Evolutionary conservation across 2,113 vertebrate species (phyloP).

Genomic region (Mesoclemmys tuberculata): DNA sequence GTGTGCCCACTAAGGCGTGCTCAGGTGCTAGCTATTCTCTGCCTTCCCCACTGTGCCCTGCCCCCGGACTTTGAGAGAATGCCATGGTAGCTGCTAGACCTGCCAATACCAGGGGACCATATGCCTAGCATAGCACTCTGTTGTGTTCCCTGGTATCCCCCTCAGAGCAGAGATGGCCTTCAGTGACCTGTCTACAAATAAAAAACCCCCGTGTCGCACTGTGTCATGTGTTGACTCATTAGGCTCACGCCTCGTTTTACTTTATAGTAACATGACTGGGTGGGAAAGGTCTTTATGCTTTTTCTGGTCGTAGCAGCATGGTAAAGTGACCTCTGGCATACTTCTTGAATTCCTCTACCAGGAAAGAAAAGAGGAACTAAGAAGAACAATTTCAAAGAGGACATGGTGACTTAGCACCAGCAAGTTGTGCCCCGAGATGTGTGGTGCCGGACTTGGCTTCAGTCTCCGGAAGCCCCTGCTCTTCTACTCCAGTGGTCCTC

Average conservation of each 20-base stretch:
- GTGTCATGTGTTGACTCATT: not conserved
- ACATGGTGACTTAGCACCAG: not conserved
- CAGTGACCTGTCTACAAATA: not conserved
- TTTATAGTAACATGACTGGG: not conserved
- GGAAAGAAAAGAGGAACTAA: conserved; percentile 31
- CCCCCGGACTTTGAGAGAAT: not conserved
- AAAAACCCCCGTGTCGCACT: not conserved
- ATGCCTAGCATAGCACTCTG: not conserved
- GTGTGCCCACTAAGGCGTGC: not conserved
- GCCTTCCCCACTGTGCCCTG: not conserved
- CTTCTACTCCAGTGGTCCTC: not conserved
- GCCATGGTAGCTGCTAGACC: not conserved
- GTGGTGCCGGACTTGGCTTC: rapidly evolving
- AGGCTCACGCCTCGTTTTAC: not conserved
- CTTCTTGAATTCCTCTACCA: not conserved
- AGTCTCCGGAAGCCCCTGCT: not conserved
- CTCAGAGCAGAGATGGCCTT: not conserved
- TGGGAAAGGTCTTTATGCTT: not conserved
- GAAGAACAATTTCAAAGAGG: rapidly evolving
- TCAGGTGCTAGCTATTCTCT: not conserved
- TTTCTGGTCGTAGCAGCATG: conserved; percentile 24
- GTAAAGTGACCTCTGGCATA: not conserved
- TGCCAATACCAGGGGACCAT: not conserved
- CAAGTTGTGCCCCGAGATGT: not conserved
- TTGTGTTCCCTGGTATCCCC: no score